Evolutionary conservation across 2,888 invertebrate species (phyloP).

Genomic region (Pheosia tremula): DNA sequence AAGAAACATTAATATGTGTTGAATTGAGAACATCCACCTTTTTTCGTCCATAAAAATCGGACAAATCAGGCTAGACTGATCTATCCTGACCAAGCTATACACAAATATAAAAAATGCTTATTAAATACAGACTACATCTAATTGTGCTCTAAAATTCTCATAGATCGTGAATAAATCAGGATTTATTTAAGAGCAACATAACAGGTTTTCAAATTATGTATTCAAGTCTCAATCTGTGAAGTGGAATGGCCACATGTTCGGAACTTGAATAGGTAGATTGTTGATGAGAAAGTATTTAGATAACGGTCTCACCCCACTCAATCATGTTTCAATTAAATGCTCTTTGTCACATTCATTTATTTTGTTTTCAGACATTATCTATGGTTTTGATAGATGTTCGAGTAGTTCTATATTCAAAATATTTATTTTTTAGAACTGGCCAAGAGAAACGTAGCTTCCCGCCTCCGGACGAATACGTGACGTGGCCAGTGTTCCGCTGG

Average conservation of each 20-base stretch:
- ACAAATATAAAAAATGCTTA: no score
- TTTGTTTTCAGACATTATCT: no score
- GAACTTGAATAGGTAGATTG: background rate
- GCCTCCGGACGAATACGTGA: conserved; percentile 91
- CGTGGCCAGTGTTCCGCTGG: conserved; percentile 99
- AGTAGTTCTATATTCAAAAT: background rate
- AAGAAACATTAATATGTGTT: no score
- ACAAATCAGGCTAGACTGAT: no score
- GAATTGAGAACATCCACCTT: no score
- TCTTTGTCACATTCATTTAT: no score
- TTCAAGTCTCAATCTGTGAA: conserved; percentile 1
- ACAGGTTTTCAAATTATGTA: conserved; percentile 1
- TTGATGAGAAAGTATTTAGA: conserved; percentile 1
- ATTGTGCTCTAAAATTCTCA: background rate
- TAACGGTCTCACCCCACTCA: background rate
- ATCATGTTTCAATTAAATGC: no score
- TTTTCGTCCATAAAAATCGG: no score
- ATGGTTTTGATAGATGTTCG: no score
- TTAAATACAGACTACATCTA: no score
- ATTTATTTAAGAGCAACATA: background rate
- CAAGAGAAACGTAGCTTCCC: conserved; percentile 96
- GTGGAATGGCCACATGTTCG: background rate
- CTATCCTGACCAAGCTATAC: no score
- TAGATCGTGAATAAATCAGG: background rate
- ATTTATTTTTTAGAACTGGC: conserved; percentile 86